A percentile compares a stretch with the other conserved stretches of the same genome.
phyloP scores from a whole-genome alignment of 2,113 vertebrate species.

The Spheniscus mendiculus region DNA sequence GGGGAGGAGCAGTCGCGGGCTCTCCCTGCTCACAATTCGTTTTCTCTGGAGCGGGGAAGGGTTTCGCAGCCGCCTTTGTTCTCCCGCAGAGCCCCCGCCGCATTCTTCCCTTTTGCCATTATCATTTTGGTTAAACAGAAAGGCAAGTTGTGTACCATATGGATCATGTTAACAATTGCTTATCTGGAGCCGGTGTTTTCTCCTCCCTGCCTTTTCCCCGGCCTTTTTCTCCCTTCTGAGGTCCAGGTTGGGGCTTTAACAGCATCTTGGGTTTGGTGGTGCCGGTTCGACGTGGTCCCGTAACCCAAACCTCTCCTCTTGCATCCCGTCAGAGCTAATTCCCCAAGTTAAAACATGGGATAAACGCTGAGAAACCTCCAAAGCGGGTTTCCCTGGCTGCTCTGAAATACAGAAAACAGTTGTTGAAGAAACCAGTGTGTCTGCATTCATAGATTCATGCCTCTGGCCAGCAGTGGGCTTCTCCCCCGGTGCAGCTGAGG shows the following conservation, averaged over 20 bases:
- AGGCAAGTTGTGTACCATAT: conserved; percentile 76
- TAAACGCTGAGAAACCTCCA: rapidly evolving
- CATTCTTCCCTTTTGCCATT: conserved; percentile 79
- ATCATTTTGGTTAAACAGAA: conserved; percentile 80
- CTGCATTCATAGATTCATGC: rapidly evolving
- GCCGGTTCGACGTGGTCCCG: neutral
- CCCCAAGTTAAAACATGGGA: rapidly evolving
- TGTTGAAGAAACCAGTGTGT: rapidly evolving
- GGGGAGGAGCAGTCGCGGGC: neutral
- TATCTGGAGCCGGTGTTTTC: conserved; percentile 68
- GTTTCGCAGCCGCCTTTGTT: conserved; percentile 73
- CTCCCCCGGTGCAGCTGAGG: neutral
- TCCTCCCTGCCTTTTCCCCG: conserved; percentile 17
- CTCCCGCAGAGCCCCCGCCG: conserved; percentile 39
- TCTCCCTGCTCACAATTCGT: neutral
- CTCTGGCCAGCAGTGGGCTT: neutral
- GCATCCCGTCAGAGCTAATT: rapidly evolving
- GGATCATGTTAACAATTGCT: conserved; percentile 83
- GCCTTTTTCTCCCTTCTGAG: neutral
- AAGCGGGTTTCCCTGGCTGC: rapidly evolving
- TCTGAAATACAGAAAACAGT: rapidly evolving
- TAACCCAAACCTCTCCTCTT: neutral
- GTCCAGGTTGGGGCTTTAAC: neutral
- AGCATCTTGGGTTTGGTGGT: neutral
- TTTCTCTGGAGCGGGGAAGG: conserved; percentile 64